A percentile compares a stretch with the other conserved stretches of the same genome.
phyloP scores from a whole-genome alignment of 2,888 invertebrate species.

The Drosophila limbata region DNA sequence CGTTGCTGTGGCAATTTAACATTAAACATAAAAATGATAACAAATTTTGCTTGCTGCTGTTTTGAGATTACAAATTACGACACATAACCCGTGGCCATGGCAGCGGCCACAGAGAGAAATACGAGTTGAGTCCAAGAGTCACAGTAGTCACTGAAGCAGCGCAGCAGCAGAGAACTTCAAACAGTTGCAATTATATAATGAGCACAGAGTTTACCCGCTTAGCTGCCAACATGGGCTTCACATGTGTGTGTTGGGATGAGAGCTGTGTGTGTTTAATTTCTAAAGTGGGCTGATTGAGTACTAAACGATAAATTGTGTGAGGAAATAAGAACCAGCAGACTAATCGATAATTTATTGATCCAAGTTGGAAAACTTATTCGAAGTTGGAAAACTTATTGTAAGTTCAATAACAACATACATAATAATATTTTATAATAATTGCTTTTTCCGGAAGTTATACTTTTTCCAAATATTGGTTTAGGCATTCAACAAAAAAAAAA shows the following conservation, averaged over 20 bases:
- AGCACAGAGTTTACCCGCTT: conserved; percentile 47
- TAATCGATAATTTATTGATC: too few species aligned
- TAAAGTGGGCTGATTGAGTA: conserved; percentile 44
- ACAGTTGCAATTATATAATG: conserved; percentile 76
- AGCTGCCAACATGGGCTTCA: conserved; percentile 44
- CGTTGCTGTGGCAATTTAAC: conserved; percentile 68
- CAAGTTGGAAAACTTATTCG: too few species aligned
- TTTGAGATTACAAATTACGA: conserved; percentile 73
- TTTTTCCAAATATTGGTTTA: too few species aligned
- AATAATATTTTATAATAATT: too few species aligned
- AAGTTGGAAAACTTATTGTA: too few species aligned
- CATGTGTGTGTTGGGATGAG: conserved; percentile 15
- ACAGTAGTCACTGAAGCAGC: conserved; percentile 5
- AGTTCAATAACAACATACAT: too few species aligned
- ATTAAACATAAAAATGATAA: conserved; percentile 72
- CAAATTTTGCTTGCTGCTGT: conserved; percentile 66
- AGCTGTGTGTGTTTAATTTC: conserved; percentile 23
- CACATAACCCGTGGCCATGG: conserved; percentile 66
- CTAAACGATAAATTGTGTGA: neutral
- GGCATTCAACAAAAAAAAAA: too few species aligned
- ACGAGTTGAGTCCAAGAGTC: conserved; percentile 28
- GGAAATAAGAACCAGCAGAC: too few species aligned
- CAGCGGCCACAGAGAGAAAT: conserved; percentile 30
- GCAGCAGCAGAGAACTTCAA: conserved; percentile 61
- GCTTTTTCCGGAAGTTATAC: too few species aligned